Evolutionary conservation across 2,113 vertebrate species (phyloP).

Genomic region (Phylloscopus whistleri): DNA sequence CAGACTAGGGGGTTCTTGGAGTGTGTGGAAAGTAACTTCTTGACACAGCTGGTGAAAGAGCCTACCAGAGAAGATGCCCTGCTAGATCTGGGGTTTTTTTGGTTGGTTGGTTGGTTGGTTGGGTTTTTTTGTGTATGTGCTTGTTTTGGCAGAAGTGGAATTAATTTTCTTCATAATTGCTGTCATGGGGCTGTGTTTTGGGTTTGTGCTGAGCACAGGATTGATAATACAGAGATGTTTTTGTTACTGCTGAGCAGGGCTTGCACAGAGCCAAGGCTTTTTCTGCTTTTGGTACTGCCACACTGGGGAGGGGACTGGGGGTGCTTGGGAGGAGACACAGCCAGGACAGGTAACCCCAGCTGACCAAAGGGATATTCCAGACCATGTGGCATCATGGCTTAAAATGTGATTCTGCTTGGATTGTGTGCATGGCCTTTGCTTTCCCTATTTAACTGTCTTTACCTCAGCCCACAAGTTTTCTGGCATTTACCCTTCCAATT

Average conservation of each 20-base stretch:
- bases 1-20: neutral
- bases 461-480: neutral
- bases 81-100: neutral
- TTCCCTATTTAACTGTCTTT: neutral
- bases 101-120: too few species aligned
- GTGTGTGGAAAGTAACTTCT: neutral
- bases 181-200: neutral
- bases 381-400: neutral
- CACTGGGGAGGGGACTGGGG: neutral
- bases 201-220: too few species aligned
- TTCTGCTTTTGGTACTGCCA: neutral
- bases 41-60: neutral
- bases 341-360: neutral
- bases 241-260: neutral
- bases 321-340: too few species aligned
- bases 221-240: too few species aligned
- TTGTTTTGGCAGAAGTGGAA: accelerated
- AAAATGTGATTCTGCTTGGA: neutral
- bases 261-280: neutral
- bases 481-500: neutral
- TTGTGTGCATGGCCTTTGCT: neutral
- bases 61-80: neutral
- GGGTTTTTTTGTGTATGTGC: neutral
- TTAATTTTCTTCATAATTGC: neutral
- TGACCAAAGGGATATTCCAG: neutral